Base-by-base conservation (phyloP, 2,113 vertebrate species). In the Festucalex cinctus region DNA sequence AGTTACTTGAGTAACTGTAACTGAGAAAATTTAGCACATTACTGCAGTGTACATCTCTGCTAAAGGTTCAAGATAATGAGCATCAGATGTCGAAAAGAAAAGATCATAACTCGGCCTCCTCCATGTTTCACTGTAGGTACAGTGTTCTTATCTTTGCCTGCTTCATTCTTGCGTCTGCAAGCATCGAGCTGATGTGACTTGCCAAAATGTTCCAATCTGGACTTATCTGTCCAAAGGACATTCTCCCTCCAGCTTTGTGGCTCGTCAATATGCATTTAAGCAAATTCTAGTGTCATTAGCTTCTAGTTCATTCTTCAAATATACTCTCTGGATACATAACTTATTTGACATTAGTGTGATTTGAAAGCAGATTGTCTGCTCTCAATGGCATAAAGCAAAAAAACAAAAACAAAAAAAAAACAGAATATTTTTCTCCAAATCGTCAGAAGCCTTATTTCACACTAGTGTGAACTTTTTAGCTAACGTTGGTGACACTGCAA, bases 141-240 rank as follows among this genome's bases (percentile, higher is more conserved):
- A 20, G 13, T 39, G 19, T 60, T 58, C 56, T 60, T 60, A 37
- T 60, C 35, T 60, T 37, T 19, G 28, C 36, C n/a, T 39, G 20
- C 36, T 60, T 60, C 58, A 39, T 39, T 57, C 28, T 60, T 60
- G 58, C 4, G 17, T 36, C 58, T 60, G 35, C n/a, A 39, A 60
- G 12, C 10, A 60, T n/a, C 5, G 58, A 60, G 36, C 35, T 60
- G 32, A 59, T 10, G 57, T 59, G 57, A 59, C 57, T 37, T 60
- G 58, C 58, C 35, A 60, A 39, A 39, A 60, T n/a, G 58, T 24
- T 39, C 2, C 56, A 39, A 19, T 37, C n/a, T 39, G 37, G 19
- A 54, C 5, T 26, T 54, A 54, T 54, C 53, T 54, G 53, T 28
- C 53, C 1, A 24, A 28, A 28, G 24, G 24, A 54, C 53, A 54